Evolutionary conservation across 2,888 invertebrate species (phyloP), one percentile per base, ranked within the genome.

Genomic region (Tinea semifulvella): DNA sequence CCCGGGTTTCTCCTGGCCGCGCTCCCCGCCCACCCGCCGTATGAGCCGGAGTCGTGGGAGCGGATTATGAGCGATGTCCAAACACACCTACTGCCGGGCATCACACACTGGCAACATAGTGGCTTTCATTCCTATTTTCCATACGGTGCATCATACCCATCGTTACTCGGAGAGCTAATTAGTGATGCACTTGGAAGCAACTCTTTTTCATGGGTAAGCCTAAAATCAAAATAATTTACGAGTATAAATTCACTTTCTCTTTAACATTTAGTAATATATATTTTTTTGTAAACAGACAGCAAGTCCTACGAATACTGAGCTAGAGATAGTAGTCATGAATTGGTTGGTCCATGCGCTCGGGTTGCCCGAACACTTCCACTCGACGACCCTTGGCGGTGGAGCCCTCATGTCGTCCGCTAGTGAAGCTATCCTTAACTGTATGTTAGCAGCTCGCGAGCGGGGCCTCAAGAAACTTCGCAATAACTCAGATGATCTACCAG

Each of bases 111-210:
- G 95, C 94, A 95, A 66, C 95, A 95, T 81, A 94, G 95, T 1
- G 82, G 91, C 51, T 96, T 96, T 68, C 94, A 95, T 65, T 96
- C 96, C 6, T 96, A 96, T 67, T 96, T 96, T 65, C 96, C 96
- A 2, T 89, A 94, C 6, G 95, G 94, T 36, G 94, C 94, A 71
- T 93, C 94, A 1, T 96, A 88, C 66, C 95, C 96, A 5, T 94
- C 94, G 10, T 91, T 96, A 45, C 80, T 96, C 47, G 96, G 91
- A 2, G 95, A 96, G 63, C 92, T 96, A 91, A 68, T 96, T 26
- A 88, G 91, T 13, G 91, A 93, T 66, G 92, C 92, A 10, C 88
- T 96, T 44, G 94, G 94, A 13, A 92, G 91, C 57, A 91, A 95
- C 53, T 95, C 96, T 56, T 96, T 96, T 68, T 94, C 94, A 46